Percentiles rank a stretch among this genome's conserved stretches.
Evolutionary conservation across 2,888 invertebrate genomes (phyloP).

Genomic region (Heliconius ethilla): DNA sequence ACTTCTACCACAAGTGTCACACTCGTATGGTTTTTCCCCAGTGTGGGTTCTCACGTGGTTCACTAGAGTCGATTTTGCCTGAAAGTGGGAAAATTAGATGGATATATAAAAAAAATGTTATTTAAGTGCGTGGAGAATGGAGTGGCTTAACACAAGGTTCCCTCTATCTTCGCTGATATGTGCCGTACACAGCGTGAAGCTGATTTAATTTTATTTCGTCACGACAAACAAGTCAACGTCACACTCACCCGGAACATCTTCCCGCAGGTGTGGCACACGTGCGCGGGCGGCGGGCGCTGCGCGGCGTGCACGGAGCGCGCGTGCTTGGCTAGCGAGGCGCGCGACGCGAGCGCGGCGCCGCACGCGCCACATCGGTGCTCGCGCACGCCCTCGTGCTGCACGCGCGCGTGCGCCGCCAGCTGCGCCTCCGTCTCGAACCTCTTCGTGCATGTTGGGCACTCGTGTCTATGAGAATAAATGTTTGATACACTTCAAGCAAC

Average conservation of each 20-base stretch:
- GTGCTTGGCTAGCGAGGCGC: constrained; percentile 64
- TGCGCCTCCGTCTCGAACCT: constrained; percentile 54
- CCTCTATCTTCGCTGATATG: too few relatives aligned
- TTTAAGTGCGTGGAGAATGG: too few relatives aligned
- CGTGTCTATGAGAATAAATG: constrained; percentile 50
- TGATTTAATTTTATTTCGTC: too few relatives aligned
- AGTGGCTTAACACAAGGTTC: too few relatives aligned
- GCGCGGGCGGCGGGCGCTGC: constrained; percentile 53
- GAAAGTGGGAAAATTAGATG: constrained; percentile 11
- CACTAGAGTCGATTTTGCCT: constrained; percentile 68
- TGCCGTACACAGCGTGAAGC: too few relatives aligned
- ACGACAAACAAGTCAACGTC: too few relatives aligned
- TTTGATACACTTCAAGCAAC: too few relatives aligned
- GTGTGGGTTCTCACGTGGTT: constrained; percentile 73
- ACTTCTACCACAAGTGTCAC: constrained; percentile 61
- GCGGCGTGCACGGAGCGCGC: constrained; percentile 58
- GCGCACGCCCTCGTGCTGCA: constrained; percentile 71
- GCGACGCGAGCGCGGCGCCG: constrained; percentile 67
- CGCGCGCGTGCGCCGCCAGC: constrained; percentile 55
- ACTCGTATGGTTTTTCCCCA: constrained; percentile 70
- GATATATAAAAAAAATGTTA: neutral
- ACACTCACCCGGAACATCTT: constrained; percentile 62
- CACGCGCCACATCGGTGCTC: constrained; percentile 66
- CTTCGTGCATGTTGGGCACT: constrained; percentile 60
- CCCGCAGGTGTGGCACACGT: constrained; percentile 72